Evolutionary conservation across 2,888 invertebrate genomes (phyloP).

Genomic region (Athripsodes cinereus): DNA sequence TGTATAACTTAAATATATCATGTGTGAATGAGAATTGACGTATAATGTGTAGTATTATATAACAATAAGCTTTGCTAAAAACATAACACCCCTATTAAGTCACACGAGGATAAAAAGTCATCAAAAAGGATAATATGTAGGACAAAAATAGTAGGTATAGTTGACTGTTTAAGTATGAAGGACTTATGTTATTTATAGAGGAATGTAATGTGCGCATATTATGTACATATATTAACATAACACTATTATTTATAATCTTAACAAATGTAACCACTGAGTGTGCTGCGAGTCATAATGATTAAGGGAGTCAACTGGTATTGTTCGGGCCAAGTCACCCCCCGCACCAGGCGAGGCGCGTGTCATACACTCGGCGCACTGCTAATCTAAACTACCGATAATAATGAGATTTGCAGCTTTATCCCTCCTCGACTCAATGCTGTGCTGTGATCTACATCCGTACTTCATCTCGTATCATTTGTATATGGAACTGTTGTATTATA

Average conservation of each 20-base stretch:
- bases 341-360: not conserved
- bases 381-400: constrained; percentile 23
- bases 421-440: not conserved
- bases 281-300: not conserved
- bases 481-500: not conserved
- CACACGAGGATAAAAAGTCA: too few species aligned
- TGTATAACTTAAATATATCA: too few species aligned
- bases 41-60: too few species aligned
- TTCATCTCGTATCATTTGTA: not conserved
- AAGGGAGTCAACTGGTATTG: constrained; percentile 1
- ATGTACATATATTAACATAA: not conserved
- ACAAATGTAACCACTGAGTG: not conserved
- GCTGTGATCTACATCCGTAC: not conserved
- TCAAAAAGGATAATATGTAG: too few species aligned
- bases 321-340: not conserved
- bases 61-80: too few species aligned
- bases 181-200: not conserved
- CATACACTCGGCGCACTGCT: constrained; percentile 14
- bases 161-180: not conserved
- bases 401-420: constrained; percentile 17
- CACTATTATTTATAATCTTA: not conserved
- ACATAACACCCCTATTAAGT: too few species aligned
- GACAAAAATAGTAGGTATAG: too few species aligned
- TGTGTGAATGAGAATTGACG: too few species aligned
- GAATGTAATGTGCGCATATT: not conserved